These are phyloP conservation scores for Drosophila jambulina DNA, from an alignment of 1,140 invertebrate genomes.

Conservation along the genomic window DNA sequence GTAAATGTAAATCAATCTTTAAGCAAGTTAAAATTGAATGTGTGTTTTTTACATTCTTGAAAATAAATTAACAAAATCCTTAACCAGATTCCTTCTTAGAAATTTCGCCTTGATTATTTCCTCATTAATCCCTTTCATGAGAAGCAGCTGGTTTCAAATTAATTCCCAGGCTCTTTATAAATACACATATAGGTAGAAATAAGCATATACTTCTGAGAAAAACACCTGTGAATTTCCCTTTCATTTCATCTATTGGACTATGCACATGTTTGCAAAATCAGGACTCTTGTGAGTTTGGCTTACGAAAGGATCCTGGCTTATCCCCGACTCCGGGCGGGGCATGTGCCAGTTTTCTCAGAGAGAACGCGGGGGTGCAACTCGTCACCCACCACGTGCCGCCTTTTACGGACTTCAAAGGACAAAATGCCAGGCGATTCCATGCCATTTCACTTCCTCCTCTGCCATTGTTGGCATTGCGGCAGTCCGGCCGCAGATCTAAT, in stretches of 20 bases:
- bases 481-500: conserved; percentile 21
- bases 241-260: neutral
- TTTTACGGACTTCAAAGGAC: conserved; percentile 9
- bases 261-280: conserved; percentile 4
- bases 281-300: neutral
- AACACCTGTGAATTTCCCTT: conserved; percentile 7
- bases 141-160: neutral
- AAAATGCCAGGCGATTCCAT: conserved; percentile 10
- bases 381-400: conserved; percentile 16
- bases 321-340: neutral
- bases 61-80: no score
- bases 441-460: neutral
- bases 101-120: no score
- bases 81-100: no score
- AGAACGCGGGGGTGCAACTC: no score
- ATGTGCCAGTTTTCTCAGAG: conserved; percentile 5
- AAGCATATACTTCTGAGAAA: neutral
- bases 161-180: neutral
- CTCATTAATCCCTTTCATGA: neutral
- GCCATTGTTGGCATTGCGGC: conserved; percentile 4
- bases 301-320: conserved; percentile 12
- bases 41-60: no score
- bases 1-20: neutral
- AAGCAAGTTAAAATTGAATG: neutral
- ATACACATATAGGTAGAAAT: neutral